Base-by-base conservation (phyloP, 2,888 invertebrate species). In the Strigamia crassipes region DNA sequence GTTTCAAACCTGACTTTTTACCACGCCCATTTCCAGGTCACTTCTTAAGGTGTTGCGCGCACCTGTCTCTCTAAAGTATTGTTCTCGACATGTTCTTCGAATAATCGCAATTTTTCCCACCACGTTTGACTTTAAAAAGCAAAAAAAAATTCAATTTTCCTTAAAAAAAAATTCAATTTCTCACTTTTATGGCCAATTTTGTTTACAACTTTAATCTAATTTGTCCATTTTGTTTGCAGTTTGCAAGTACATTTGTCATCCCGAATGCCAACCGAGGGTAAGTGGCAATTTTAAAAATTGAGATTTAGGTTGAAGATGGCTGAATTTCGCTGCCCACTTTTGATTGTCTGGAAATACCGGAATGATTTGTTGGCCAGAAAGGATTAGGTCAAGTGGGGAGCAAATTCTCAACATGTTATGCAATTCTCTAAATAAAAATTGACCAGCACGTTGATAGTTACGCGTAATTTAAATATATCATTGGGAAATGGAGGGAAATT, bases 231-330 rank as follows among this genome's bases (percentile, higher is more conserved):
- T 12, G 23, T 73, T 73, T 73, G 5, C 73, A 73, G 73, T 73
- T 13, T 73, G 73, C 73, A 73, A 73, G 73, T 73, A 73, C 31
- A 31, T 73, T 27, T 73, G 73, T 31, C 73, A 73, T 31, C 73
- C 73, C 15, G 73, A 73, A 73, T 73, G 73, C 73, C 73, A 73
- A 73, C 73, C 73, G 73, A 73, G 73, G 73, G 73, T 73, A 73
- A 73, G 73, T 73, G 13, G 73, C n/a, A 73, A 73, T 73, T 73
- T 73, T 31, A 6, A 56, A 46, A 46, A 66, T 66, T 66, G 9
- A 73, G 73, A 73, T 73, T 23, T 73, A 27, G 73, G 73, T 73
- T 73, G 23, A 73, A 73, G 73, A 73, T 73, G 73, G 73, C 73
- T 73, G 73, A 73, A 13, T 73, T 31, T 27, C 10, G 4, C 73